Conservation (phyloP, 2,888 invertebrate species). For the Lasioglossum leucozonium region DNA sequence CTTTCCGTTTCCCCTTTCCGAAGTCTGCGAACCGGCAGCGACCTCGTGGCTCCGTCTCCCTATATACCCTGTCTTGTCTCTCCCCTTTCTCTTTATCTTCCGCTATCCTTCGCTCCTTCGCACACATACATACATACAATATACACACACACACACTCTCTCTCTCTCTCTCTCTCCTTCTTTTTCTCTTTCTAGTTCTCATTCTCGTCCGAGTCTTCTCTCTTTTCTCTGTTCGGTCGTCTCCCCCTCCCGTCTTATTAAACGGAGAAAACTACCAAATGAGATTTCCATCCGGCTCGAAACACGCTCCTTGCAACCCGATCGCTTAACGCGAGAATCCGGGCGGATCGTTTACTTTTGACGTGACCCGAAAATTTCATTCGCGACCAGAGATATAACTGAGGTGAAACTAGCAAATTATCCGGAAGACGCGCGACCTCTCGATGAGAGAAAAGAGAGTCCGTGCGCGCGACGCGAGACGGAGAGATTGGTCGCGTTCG, state of each 20-base stretch:
- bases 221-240: background rate
- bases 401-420: slow-evolving; percentile 34
- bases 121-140: background rate
- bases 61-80: slow-evolving; percentile 29
- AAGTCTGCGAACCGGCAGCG: slow-evolving; percentile 76
- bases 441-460: background rate
- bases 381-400: slow-evolving; percentile 39
- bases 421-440: background rate
- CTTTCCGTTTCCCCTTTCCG: slow-evolving; percentile 74
- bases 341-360: slow-evolving; percentile 64
- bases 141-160: background rate
- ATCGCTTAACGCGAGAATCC: slow-evolving; percentile 63
- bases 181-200: background rate
- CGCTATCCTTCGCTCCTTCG: background rate
- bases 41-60: slow-evolving; percentile 74
- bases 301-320: slow-evolving; percentile 60
- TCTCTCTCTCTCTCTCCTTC: background rate
- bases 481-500: background rate
- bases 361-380: slow-evolving; percentile 69
- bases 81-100: background rate
- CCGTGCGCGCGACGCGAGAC: background rate
- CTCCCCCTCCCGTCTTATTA: slow-evolving; percentile 68
- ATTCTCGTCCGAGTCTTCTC: background rate
- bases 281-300: slow-evolving; percentile 74
- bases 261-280: slow-evolving; percentile 73